Evolutionary conservation across 2,113 vertebrate species (phyloP).

Genomic region (Callopanchax toddi): DNA sequence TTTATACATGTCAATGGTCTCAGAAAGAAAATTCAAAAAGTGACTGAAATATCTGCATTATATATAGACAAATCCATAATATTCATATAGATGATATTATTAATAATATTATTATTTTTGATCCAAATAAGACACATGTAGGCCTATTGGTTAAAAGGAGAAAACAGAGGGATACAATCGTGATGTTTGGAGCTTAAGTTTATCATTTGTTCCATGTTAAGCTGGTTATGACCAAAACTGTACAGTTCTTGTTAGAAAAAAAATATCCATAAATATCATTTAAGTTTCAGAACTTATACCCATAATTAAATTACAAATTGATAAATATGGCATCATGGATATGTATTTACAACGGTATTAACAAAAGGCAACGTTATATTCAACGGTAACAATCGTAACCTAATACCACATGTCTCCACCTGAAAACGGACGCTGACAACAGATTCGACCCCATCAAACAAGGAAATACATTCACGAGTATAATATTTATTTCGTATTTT

Average conservation of each 20-base stretch:
- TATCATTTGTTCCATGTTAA: constrained; percentile 98
- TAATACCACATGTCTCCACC: constrained; percentile 93
- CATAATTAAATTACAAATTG: constrained; percentile 99
- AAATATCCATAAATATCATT: constrained; percentile 99
- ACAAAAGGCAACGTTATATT: constrained; percentile 99
- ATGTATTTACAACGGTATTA: constrained; percentile 99
- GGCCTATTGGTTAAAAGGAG: constrained; percentile 79
- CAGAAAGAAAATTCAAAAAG: constrained; percentile 73
- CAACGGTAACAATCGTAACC: constrained; percentile 96
- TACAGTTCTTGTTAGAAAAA: constrained; percentile 91
- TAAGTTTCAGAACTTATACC: constrained; percentile 95
- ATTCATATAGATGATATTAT: constrained; percentile 82
- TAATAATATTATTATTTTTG: constrained; percentile 72
- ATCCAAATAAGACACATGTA: constrained; percentile 85
- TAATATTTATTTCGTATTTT: constrained; percentile 85
- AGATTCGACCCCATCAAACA: constrained; percentile 96
- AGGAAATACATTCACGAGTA: constrained; percentile 99
- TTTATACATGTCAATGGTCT: constrained; percentile 77
- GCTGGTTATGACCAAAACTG: constrained; percentile 98
- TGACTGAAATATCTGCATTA: constrained; percentile 78
- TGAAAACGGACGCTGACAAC: constrained; percentile 96
- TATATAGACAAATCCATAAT: constrained; percentile 82
- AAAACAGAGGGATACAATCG: constrained; percentile 83
- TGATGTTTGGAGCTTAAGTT: constrained; percentile 89
- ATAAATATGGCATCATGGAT: constrained; percentile 99